A percentile compares a stretch with the other conserved stretches of the same genome.
phyloP scores from a whole-genome alignment of 2,797 vertebrate genomes.

The Sitta carolinensis region DNA sequence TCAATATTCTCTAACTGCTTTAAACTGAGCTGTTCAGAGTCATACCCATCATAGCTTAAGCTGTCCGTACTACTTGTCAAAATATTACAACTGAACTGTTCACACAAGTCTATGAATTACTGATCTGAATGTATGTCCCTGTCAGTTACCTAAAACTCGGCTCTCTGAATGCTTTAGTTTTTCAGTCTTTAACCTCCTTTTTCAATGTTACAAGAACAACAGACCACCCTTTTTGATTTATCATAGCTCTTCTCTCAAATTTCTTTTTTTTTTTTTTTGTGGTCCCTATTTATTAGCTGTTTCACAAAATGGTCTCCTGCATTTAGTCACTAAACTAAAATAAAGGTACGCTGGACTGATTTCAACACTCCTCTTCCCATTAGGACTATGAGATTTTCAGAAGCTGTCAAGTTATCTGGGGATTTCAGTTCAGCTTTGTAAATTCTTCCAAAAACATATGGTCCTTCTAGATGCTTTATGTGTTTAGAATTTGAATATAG shows the following conservation, averaged over 20 bases:
- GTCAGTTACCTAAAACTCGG: neutral
- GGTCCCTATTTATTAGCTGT: neutral
- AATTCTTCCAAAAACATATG: neutral
- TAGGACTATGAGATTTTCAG: neutral
- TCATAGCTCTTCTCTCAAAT: neutral
- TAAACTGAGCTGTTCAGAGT: neutral
- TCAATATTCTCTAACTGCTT: neutral
- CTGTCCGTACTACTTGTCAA: neutral
- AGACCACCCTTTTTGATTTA: neutral
- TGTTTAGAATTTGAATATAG: slow-evolving; percentile 20
- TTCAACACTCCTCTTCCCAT: neutral
- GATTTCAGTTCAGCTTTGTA: slow-evolving; percentile 1
- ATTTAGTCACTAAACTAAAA: neutral
- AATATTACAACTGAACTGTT: neutral
- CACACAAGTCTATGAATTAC: neutral
- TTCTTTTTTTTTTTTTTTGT: neutral
- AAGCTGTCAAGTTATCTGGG: slow-evolving; percentile 18
- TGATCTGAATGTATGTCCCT: neutral
- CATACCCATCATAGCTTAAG: neutral
- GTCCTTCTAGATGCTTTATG: slow-evolving; percentile 18
- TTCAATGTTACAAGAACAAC: neutral
- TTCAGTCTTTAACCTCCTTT: neutral
- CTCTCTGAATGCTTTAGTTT: neutral
- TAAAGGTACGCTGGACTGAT: neutral
- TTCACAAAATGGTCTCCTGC: neutral